Evolutionary conservation across 2,888 invertebrate genomes (phyloP).

Genomic region (Chromoteleia sp.): DNA sequence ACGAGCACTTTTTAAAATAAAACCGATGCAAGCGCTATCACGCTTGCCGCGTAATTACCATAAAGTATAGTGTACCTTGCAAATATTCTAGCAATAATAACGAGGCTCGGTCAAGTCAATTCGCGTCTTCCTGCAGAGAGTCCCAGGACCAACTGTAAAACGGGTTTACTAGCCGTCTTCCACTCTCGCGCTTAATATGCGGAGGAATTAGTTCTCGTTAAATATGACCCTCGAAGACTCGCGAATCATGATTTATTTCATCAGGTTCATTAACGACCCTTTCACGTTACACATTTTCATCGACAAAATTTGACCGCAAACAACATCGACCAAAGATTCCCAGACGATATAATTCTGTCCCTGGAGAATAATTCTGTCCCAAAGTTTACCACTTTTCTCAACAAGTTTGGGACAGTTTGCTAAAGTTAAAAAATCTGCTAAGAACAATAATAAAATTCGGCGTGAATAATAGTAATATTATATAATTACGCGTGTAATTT

Average conservation of each 20-base stretch:
- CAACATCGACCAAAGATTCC: too few relatives aligned
- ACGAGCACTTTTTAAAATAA: conserved; percentile 14
- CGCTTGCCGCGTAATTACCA: conserved; percentile 57
- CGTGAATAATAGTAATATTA: too few relatives aligned
- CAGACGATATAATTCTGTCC: too few relatives aligned
- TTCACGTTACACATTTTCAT: neutral
- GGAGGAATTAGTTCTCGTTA: conserved; percentile 55
- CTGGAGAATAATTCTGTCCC: too few relatives aligned
- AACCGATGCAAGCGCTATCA: conserved; percentile 37
- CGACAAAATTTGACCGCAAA: neutral
- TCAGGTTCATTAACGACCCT: conserved; percentile 19
- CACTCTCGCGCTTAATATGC: conserved; percentile 30
- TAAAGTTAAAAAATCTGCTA: too few relatives aligned
- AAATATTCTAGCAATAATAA: conserved; percentile 60
- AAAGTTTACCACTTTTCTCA: too few relatives aligned
- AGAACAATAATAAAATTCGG: too few relatives aligned
- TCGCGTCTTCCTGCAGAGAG: conserved; percentile 38
- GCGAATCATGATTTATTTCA: conserved; percentile 40
- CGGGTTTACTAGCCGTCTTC: conserved; percentile 39
- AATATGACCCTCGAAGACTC: conserved; percentile 39
- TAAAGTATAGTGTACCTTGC: conserved; percentile 53
- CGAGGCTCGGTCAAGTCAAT: conserved; percentile 48
- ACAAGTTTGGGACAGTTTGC: too few relatives aligned
- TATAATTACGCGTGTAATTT: too few relatives aligned
- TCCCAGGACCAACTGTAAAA: conserved; percentile 55